These are phyloP conservation scores for Agonopterix heracliana DNA, from an alignment of 2,888 invertebrate species.

Conservation along the genomic window DNA sequence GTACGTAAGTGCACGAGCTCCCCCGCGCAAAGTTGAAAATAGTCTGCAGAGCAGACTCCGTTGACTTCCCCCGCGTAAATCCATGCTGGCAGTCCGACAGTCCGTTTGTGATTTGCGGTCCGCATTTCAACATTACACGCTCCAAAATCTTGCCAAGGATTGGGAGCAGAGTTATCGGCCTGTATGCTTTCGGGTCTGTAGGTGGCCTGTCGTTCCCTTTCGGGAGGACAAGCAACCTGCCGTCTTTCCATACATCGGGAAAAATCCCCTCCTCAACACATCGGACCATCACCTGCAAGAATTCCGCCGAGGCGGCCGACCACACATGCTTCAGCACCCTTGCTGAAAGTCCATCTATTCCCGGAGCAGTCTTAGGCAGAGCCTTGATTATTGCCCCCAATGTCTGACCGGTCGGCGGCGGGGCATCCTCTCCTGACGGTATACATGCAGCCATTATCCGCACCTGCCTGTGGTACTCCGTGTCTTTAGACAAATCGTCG, in stretches of 20 bases:
- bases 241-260: no score
- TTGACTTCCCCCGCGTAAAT: neutral
- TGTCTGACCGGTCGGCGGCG: neutral
- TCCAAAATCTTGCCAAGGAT: no score
- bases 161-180: no score
- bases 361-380: neutral
- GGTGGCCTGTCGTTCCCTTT: no score
- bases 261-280: no score
- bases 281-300: no score
- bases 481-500: neutral
- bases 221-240: no score
- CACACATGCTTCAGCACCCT: neutral
- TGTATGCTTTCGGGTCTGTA: no score
- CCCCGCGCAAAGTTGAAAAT: no score
- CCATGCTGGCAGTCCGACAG: neutral
- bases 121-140: neutral
- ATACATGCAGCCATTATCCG: neutral
- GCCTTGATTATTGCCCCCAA: neutral
- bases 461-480: neutral
- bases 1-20: conserved; percentile 15
- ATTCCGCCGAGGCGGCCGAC: neutral
- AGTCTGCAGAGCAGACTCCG: conserved; percentile 5
- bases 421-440: neutral
- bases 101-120: neutral
- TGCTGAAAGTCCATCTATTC: neutral